These are phyloP conservation scores for Turritopsis dohrnii DNA, from an alignment of 30 jellyfish, hydroid and myxozoan species.

Conservation along the genomic window DNA sequence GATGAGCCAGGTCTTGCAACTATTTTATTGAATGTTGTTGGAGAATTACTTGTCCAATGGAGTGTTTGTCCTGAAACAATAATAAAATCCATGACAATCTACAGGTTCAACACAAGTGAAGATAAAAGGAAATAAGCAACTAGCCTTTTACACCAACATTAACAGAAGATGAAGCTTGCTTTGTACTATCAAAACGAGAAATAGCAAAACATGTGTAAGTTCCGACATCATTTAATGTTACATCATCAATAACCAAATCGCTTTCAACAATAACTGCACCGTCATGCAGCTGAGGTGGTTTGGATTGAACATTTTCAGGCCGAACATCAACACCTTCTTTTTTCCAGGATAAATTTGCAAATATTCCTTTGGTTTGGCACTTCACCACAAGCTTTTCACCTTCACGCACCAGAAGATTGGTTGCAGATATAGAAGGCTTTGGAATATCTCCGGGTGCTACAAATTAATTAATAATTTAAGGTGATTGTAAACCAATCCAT, in stretches of 20 bases:
- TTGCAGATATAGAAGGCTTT: neutral
- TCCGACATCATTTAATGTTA: constrained; percentile 17
- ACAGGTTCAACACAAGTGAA: neutral
- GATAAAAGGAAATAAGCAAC: neutral
- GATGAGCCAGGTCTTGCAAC: constrained; percentile 15
- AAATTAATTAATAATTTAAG: neutral
- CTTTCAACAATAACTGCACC: constrained; percentile 26
- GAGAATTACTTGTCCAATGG: neutral
- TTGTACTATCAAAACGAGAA: constrained; percentile 28
- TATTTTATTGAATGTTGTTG: constrained; percentile 4
- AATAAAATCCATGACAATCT: neutral
- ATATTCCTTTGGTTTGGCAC: constrained; percentile 18
- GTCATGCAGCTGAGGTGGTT: constrained; percentile 18
- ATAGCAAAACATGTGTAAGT: constrained; percentile 19
- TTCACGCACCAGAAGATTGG: constrained; percentile 1
- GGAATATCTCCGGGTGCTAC: constrained; percentile 28
- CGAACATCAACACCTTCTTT: constrained; percentile 10
- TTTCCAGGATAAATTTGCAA: constrained; percentile 30
- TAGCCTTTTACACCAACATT: constrained; percentile 16
- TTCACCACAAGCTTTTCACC: constrained; percentile 13
- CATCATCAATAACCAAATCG: constrained; percentile 25
- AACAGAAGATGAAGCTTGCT: constrained; percentile 8
- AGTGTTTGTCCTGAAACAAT: neutral
- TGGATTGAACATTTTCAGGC: neutral
- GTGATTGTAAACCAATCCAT: no score